Conservation (phyloP, 2,888 invertebrate genomes). For the Malthinus seriepunctatus region DNA sequence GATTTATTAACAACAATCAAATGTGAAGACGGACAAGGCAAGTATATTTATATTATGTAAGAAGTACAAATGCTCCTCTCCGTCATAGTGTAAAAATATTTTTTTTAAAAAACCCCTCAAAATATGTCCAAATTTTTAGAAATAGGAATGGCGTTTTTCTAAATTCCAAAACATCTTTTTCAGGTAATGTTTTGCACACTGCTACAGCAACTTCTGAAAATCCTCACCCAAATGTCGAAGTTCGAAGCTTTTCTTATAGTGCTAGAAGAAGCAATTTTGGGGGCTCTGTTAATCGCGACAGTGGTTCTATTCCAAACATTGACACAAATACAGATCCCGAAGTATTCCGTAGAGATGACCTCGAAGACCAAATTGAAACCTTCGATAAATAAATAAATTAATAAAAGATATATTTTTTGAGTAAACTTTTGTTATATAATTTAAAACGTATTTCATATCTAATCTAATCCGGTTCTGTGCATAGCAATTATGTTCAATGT, state of each 20-base stretch:
- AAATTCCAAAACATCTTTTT: not conserved
- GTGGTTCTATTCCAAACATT: not conserved
- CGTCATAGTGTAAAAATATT: too few relatives aligned
- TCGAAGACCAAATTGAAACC: not conserved
- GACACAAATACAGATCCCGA: too few relatives aligned
- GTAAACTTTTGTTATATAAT: not conserved
- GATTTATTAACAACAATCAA: conserved; percentile 20
- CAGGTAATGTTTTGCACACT: conserved; percentile 18
- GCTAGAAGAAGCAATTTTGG: not conserved
- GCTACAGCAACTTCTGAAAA: conserved; percentile 3
- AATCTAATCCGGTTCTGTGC: not conserved
- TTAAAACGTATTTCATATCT: not conserved
- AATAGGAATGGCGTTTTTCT: too few relatives aligned
- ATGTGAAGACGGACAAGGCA: conserved; percentile 32
- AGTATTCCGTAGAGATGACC: not conserved
- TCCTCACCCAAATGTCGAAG: conserved; percentile 7
- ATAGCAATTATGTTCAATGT: not conserved
- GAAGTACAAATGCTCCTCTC: too few relatives aligned
- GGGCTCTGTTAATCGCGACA: not conserved
- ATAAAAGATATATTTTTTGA: not conserved
- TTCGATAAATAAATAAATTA: not conserved
- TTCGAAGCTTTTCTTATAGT: conserved; percentile 18
- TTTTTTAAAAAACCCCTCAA: too few relatives aligned
- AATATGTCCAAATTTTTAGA: too few relatives aligned
- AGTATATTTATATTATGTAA: not conserved